Evolutionary conservation across 2,888 invertebrate species (phyloP), one percentile per base, ranked within the genome.

Genomic region (Quadriops clusia): DNA sequence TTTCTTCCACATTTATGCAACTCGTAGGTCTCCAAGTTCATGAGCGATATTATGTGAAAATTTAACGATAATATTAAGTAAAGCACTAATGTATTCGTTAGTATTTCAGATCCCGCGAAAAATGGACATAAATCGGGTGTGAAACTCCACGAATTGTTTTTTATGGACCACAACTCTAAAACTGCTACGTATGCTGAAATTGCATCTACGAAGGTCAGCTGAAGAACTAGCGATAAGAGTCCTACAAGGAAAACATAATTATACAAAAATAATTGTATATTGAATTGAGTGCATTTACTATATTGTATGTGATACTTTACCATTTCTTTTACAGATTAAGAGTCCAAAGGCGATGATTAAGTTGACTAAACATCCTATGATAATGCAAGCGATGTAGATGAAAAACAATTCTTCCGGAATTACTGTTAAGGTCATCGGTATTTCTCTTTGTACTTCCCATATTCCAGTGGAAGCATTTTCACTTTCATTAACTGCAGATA

Each of bases 41-140:
- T 60, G 5, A 66, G 64, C 2, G 72, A 69, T 23, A 73, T 59
- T 10, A 67, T 60, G 44, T 74, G 74, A 32, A 74, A 61, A 33
- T 72, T 70, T 32, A 72, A 53, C 10, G 68, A 68, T 29, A 65
- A 59, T 17, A 70, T 57, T 36, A 73, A 58, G 51, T 73, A 74
- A 8, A 69, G 51, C 3, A 65, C 62, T n/a, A 69, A 63, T 3
- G 70, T 67, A 27, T 70, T 67, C 2, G 65, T 56, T 26, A 74
- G 61, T 18, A 70, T 64, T 50, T 65, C 70, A 10, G 65, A 47
- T 18, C 73, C 74, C 39, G 67, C 56, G 50, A 68, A 72, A 2
- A 67, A 53, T 29, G 63, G 58, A 48, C 74, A 75, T 31, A 61
- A 53, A 26, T 56, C 56, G 20, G 50, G 48, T 11, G 70, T 63